These are phyloP conservation scores for Tokudaia tokunoshimensis DNA, from an alignment of 2,797 vertebrate genomes.

Conservation along the genomic window DNA sequence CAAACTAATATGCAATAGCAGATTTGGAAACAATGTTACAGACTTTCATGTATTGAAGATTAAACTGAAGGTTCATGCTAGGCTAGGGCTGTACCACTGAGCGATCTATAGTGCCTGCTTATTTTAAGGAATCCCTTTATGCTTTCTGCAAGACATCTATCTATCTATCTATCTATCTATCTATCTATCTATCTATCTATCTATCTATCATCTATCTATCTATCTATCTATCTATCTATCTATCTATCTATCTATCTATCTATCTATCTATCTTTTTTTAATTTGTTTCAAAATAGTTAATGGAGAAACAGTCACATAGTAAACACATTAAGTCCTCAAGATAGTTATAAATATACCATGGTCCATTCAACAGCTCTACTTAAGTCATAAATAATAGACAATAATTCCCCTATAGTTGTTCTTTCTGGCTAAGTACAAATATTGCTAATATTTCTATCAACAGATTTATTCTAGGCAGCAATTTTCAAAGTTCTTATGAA, in stretches of 20 bases:
- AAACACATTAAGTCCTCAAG: conserved; percentile 6
- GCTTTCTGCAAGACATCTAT: not conserved
- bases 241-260: no score
- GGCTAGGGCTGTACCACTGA: not conserved
- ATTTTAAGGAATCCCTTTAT: not conserved
- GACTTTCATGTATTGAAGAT: not conserved
- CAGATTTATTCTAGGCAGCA: conserved; percentile 22
- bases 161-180: no score
- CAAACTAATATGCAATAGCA: not conserved
- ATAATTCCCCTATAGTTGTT: not conserved
- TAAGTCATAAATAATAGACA: not conserved
- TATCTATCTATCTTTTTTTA: not conserved
- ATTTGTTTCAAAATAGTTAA: conserved; percentile 7
- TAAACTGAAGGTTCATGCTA: not conserved
- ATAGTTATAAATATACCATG: not conserved
- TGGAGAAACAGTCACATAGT: not conserved
- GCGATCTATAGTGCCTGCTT: not conserved
- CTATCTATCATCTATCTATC: no score
- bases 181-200: no score
- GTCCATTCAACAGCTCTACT: not conserved
- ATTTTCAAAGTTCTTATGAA: not conserved
- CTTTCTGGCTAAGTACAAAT: not conserved
- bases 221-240: not conserved
- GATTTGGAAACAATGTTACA: no score
- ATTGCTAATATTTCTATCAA: conserved; percentile 15